Evolutionary conservation across 2,888 invertebrate genomes (phyloP).

Genomic region (Sinopyrophorus schimmeli): DNA sequence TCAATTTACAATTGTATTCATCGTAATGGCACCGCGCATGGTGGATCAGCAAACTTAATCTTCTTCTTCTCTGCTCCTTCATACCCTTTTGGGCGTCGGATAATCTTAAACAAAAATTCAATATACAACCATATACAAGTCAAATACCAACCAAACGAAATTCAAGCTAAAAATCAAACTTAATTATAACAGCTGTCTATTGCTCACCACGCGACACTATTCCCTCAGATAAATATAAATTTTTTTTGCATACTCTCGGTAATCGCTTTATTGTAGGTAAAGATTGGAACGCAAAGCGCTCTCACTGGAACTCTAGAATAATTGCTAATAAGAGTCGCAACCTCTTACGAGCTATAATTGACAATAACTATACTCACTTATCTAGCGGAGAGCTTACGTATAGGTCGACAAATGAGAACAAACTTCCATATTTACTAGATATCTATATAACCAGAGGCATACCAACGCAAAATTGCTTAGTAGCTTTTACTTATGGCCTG

Average conservation of each 20-base stretch:
- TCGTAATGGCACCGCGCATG: constrained; percentile 4
- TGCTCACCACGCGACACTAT: constrained; percentile 9
- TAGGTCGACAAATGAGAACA: constrained; percentile 2
- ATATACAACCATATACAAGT: constrained; percentile 6
- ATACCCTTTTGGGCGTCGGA: too few species aligned
- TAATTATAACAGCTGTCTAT: constrained; percentile 10
- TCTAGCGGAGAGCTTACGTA: background rate
- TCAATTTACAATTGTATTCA: constrained; percentile 1
- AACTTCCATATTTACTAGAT: background rate
- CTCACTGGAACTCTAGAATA: constrained; percentile 7
- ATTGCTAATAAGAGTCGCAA: constrained; percentile 10
- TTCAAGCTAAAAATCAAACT: constrained; percentile 2
- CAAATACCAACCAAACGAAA: constrained; percentile 10
- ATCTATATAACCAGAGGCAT: constrained; percentile 1
- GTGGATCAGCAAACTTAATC: constrained; percentile 10
- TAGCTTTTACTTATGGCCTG: constrained; percentile 6
- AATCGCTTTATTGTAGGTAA: constrained; percentile 29
- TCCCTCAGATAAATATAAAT: constrained; percentile 3
- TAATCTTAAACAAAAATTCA: constrained; percentile 7
- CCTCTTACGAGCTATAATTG: constrained; percentile 5
- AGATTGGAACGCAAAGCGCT: constrained; percentile 32
- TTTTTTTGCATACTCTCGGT: constrained; percentile 27
- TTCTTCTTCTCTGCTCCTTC: too few species aligned
- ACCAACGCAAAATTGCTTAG: constrained; percentile 10
- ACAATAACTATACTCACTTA: constrained; percentile 11